Percentiles rank a stretch among this genome's conserved stretches.
Evolutionary conservation across 1,140 invertebrate species (phyloP).

Genomic region (Notospermus geniculatus): DNA sequence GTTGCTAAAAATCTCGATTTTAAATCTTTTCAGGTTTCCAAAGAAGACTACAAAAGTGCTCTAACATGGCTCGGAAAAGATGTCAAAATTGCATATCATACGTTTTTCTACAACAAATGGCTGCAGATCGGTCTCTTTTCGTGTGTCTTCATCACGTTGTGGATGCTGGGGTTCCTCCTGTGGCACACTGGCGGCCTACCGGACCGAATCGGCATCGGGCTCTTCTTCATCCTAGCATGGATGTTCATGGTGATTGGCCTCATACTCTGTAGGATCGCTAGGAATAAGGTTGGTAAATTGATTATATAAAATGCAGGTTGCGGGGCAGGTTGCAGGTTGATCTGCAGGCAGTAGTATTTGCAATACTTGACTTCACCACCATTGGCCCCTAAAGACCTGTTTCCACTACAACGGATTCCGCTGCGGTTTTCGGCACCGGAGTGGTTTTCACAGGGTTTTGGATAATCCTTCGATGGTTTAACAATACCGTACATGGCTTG

Average conservation of each 20-base stretch:
- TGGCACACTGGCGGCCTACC: conserved; percentile 5
- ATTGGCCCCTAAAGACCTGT: too few relatives aligned
- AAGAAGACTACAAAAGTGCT: background rate
- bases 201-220: conserved; percentile 9
- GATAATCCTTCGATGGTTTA: too few relatives aligned
- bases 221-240: conserved; percentile 8
- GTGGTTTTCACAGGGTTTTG: too few relatives aligned
- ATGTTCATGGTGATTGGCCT: conserved; percentile 3
- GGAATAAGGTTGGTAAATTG: background rate
- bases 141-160: background rate
- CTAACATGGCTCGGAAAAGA: background rate
- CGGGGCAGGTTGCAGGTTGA: too few relatives aligned
- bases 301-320: too few relatives aligned
- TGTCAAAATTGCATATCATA: conserved; percentile 5
- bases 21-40: background rate
- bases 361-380: too few relatives aligned
- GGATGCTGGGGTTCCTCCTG: conserved; percentile 1
- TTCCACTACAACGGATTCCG: too few relatives aligned
- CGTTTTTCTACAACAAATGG: conserved; percentile 9
- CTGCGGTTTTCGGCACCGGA: too few relatives aligned
- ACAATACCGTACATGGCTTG: too few relatives aligned
- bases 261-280: background rate
- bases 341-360: too few relatives aligned
- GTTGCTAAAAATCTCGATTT: too few relatives aligned
- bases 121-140: conserved; percentile 6